phyloP scores from a whole-genome alignment of 2,888 invertebrate species.

The Dendrolimus houi region DNA sequence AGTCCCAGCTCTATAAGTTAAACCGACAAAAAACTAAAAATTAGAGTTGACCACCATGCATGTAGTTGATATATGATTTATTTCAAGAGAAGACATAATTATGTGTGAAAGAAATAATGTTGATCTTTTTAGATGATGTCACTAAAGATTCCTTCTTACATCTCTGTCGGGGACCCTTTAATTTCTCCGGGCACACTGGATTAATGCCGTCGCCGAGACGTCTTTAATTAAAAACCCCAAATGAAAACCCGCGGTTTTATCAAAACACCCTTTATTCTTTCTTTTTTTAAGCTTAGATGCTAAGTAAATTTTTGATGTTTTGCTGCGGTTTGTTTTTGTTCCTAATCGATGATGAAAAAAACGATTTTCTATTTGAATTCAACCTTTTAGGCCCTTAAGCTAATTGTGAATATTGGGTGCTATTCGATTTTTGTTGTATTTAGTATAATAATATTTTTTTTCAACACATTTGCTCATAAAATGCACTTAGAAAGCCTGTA shows the following conservation, averaged over 20 bases:
- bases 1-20: too few species aligned
- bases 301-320: not conserved
- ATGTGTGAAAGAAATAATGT: not conserved
- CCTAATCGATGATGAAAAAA: not conserved
- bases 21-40: too few species aligned
- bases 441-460: too few species aligned
- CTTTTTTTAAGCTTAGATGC: constrained; percentile 6
- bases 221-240: constrained; percentile 62
- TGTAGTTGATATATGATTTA: too few species aligned
- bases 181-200: constrained; percentile 48
- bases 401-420: too few species aligned
- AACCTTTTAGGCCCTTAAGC: too few species aligned
- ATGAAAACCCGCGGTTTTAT: constrained; percentile 45
- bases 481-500: too few species aligned
- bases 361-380: too few species aligned
- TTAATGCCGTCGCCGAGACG: constrained; percentile 44
- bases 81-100: not conserved
- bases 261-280: constrained; percentile 30
- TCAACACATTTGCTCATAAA: too few species aligned
- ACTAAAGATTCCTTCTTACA: constrained; percentile 2
- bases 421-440: too few species aligned
- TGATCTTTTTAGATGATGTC: not conserved
- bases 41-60: too few species aligned
- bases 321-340: not conserved
- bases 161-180: constrained; percentile 31